A percentile compares a stretch with the other conserved stretches of the same genome.
These are phyloP conservation scores for Panopea generosa DNA, from an alignment of 2,888 invertebrate genomes.

Conservation along the genomic window DNA sequence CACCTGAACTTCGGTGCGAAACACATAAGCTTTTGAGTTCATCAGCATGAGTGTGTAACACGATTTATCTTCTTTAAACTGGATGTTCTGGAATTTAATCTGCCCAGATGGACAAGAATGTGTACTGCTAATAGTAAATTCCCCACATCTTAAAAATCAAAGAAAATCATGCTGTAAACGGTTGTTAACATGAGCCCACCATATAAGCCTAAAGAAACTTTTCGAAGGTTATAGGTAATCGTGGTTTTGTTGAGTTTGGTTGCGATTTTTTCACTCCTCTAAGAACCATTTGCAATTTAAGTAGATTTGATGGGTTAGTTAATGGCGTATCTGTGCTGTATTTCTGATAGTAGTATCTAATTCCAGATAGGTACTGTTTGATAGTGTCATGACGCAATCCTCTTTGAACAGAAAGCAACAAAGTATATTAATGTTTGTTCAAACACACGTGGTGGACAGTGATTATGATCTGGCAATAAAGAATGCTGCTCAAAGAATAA, in stretches of 20 bases:
- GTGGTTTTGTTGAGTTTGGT: not conserved
- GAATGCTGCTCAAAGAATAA: not conserved
- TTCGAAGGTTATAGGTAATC: not conserved
- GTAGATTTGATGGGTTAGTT: not conserved
- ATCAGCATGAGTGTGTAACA: not conserved
- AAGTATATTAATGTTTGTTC: not conserved
- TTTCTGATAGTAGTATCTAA: not conserved
- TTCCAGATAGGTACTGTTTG: not conserved
- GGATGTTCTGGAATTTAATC: not conserved
- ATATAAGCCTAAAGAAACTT: not conserved
- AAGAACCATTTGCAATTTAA: not conserved
- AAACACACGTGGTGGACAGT: not conserved
- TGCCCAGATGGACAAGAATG: not conserved
- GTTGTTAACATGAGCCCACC: not conserved
- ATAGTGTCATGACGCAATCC: conserved; percentile 3
- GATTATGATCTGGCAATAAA: conserved; percentile 1
- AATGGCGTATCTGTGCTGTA: not conserved
- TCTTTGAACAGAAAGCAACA: not conserved
- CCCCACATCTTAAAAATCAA: not conserved
- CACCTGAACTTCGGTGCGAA: not conserved
- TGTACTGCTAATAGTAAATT: not conserved
- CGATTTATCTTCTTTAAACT: not conserved
- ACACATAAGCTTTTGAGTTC: not conserved
- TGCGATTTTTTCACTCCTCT: not conserved
- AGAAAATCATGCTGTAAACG: not conserved